Evolutionary conservation across 2,888 invertebrate species (phyloP).

Genomic region (Parthenolecanium corni): DNA sequence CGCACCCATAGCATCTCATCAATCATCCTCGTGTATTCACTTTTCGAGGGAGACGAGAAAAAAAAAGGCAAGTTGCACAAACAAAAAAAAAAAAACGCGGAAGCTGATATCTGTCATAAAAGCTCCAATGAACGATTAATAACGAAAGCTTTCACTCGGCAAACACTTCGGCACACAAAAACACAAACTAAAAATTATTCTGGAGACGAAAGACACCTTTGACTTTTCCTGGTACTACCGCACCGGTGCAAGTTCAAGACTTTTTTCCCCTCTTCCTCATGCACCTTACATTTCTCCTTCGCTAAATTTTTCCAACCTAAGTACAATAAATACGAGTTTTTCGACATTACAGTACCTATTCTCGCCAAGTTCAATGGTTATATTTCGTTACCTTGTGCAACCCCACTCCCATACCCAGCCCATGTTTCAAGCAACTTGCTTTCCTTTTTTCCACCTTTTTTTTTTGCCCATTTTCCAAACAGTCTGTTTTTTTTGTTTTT

Average conservation of each 20-base stretch:
- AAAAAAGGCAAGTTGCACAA: too few relatives aligned
- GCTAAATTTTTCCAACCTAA: not conserved
- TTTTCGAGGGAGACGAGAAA: too few relatives aligned
- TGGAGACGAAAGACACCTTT: not conserved
- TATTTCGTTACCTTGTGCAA: slow-evolving; percentile 5
- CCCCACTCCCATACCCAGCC: not conserved
- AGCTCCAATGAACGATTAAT: not conserved
- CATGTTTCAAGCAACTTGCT: not conserved
- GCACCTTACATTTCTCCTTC: not conserved
- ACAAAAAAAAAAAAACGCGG: too few relatives aligned
- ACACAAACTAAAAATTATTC: not conserved
- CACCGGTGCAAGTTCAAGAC: not conserved
- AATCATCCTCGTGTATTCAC: too few relatives aligned
- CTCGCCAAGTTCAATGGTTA: slow-evolving; percentile 16
- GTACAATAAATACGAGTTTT: slow-evolving; percentile 4
- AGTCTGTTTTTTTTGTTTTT: too few relatives aligned
- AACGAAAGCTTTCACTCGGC: not conserved
- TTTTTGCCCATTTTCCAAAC: too few relatives aligned
- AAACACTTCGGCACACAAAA: not conserved
- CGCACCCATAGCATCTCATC: too few relatives aligned
- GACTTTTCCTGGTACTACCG: not conserved
- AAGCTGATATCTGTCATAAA: not conserved
- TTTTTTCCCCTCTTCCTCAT: not conserved
- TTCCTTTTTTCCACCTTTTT: not conserved
- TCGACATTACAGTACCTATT: slow-evolving; percentile 6